phyloP scores from a whole-genome alignment of 35 echinoderm and acorn worm species.

The Apostichopus japonicus region DNA sequence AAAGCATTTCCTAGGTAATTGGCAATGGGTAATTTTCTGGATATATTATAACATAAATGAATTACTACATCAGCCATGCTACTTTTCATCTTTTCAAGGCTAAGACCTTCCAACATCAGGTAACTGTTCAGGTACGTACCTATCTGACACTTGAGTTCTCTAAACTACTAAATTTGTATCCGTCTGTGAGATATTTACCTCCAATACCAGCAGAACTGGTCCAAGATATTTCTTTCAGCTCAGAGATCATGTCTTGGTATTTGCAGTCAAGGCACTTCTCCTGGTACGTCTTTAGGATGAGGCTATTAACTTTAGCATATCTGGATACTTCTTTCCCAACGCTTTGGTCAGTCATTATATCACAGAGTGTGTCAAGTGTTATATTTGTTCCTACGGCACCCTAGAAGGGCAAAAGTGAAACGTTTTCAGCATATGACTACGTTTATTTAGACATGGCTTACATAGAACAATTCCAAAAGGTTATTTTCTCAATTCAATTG shows the following conservation, averaged over 20 bases:
- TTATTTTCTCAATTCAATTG: too few species aligned
- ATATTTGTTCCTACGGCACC: constrained; percentile 83
- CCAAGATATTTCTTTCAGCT: constrained; percentile 77
- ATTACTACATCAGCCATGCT: too few species aligned
- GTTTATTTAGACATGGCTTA: neutral
- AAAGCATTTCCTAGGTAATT: too few species aligned
- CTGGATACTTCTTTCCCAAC: constrained; percentile 40
- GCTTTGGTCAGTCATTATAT: constrained; percentile 80
- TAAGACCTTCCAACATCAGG: too few species aligned
- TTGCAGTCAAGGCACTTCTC: constrained; percentile 72
- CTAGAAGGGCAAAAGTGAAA: constrained; percentile 30
- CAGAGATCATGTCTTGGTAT: constrained; percentile 81
- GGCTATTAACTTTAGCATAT: constrained; percentile 80
- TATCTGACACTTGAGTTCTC: too few species aligned
- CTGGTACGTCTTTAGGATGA: constrained; percentile 70
- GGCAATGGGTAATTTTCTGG: too few species aligned
- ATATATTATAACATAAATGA: too few species aligned
- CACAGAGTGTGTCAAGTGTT: constrained; percentile 94
- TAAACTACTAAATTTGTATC: too few species aligned
- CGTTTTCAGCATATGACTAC: neutral
- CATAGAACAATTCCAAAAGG: too few species aligned
- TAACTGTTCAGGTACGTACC: too few species aligned
- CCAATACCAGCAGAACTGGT: constrained; percentile 72
- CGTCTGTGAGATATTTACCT: constrained; percentile 51
- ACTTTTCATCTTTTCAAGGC: too few species aligned